phyloP scores from a whole-genome alignment of 2,888 invertebrate species.

The Rhogogaster chlorosoma region DNA sequence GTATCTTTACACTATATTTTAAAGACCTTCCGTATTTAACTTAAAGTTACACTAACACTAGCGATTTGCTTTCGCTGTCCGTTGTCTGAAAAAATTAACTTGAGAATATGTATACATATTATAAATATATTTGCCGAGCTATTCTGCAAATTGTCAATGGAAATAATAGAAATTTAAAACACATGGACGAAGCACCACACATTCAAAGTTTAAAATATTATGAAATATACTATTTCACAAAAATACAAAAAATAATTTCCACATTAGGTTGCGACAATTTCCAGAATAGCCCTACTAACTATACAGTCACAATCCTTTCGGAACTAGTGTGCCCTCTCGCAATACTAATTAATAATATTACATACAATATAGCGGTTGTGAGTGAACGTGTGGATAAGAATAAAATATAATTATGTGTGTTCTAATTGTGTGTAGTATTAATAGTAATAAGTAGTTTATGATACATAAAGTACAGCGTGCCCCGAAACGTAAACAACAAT shows the following conservation, averaged over 20 bases:
- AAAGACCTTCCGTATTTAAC: constrained; percentile 68
- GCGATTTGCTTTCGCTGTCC: constrained; percentile 66
- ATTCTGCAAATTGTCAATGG: constrained; percentile 46
- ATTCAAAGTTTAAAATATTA: constrained; percentile 47
- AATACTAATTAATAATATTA: constrained; percentile 59
- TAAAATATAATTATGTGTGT: constrained; percentile 59
- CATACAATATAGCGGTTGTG: constrained; percentile 61
- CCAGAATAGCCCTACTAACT: constrained; percentile 68
- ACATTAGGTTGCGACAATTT: constrained; percentile 67
- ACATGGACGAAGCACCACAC: constrained; percentile 51
- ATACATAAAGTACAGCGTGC: constrained; percentile 77
- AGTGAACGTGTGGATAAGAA: constrained; percentile 56
- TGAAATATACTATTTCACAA: constrained; percentile 46
- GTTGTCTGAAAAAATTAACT: constrained; percentile 71
- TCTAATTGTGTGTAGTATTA: constrained; percentile 56
- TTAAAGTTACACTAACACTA: constrained; percentile 72
- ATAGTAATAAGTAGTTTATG: constrained; percentile 63
- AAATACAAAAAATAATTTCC: constrained; percentile 68
- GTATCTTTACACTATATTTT: constrained; percentile 76
- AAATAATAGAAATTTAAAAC: constrained; percentile 43
- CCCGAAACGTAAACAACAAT: constrained; percentile 76
- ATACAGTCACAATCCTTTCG: constrained; percentile 58
- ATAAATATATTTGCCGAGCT: constrained; percentile 67
- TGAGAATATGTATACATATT: constrained; percentile 70
- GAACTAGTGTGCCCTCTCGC: constrained; percentile 66